Conservation (phyloP, 2,113 vertebrate species). For the Oreochromis tanganicae region DNA sequence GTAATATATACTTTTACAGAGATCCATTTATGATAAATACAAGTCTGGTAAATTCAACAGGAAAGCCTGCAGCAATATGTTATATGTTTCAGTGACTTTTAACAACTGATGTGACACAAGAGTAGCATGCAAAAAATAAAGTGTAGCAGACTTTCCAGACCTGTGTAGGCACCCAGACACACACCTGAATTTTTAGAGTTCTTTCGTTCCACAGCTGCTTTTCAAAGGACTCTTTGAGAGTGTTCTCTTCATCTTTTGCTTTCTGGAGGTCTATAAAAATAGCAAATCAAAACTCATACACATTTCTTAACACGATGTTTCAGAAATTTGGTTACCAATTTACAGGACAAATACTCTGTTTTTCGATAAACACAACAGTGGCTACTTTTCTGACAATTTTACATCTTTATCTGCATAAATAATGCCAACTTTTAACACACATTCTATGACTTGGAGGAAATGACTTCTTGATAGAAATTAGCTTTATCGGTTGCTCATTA, state of each 20-base stretch:
- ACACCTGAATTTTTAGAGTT: slow-evolving; percentile 94
- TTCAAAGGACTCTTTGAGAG: slow-evolving; percentile 81
- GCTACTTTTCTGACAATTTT: background rate
- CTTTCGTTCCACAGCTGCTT: slow-evolving; percentile 86
- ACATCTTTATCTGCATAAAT: background rate
- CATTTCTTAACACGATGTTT: background rate
- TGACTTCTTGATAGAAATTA: background rate
- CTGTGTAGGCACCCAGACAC: slow-evolving; percentile 20
- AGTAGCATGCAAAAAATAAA: background rate
- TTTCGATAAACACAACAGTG: background rate
- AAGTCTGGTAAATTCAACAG: background rate
- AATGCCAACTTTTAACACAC: background rate
- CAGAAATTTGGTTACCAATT: background rate
- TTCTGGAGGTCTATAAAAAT: slow-evolving; percentile 77
- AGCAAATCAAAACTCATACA: background rate
- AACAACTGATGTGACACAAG: background rate
- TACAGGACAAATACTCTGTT: background rate
- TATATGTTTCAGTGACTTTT: background rate
- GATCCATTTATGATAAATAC: background rate
- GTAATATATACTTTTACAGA: background rate
- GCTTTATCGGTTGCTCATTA: background rate
- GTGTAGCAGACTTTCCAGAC: background rate
- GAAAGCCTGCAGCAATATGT: background rate
- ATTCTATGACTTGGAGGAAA: background rate
- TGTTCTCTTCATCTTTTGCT: slow-evolving; percentile 78